Conservation (phyloP, 2,797 vertebrate species). For the Phyllotis vaccarum region DNA sequence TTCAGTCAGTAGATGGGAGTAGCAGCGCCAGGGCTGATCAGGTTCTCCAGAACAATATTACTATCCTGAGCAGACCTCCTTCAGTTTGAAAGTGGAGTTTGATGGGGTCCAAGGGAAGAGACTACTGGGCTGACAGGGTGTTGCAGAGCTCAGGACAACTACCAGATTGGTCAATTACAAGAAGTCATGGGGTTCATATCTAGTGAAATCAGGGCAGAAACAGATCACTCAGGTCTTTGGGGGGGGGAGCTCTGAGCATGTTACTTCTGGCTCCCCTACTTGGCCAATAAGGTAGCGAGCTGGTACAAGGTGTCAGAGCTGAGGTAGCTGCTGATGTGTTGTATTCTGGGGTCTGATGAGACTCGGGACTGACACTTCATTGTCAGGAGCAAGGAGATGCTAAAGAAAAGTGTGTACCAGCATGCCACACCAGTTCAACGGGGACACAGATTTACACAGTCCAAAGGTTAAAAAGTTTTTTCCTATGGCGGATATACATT, state of each 20-base stretch:
- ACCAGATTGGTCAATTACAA: background rate
- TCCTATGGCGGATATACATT: background rate
- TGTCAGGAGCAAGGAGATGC: background rate
- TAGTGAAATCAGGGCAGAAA: background rate
- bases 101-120: background rate
- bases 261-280: background rate
- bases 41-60: conserved; percentile 19
- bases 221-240: background rate
- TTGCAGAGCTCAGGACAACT: background rate
- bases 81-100: background rate
- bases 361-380: background rate
- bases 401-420: background rate
- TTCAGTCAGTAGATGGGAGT: background rate
- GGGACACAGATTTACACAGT: background rate
- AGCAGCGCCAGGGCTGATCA: background rate
- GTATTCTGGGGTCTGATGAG: background rate
- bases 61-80: background rate
- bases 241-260: background rate
- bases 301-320: background rate
- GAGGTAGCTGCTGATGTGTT: background rate
- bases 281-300: background rate
- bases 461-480: background rate
- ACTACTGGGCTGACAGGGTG: background rate
- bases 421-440: background rate
- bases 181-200: background rate